Evolutionary conservation across 2,797 vertebrate genomes (phyloP).

Genomic region (Dromococcyx pavoninus): DNA sequence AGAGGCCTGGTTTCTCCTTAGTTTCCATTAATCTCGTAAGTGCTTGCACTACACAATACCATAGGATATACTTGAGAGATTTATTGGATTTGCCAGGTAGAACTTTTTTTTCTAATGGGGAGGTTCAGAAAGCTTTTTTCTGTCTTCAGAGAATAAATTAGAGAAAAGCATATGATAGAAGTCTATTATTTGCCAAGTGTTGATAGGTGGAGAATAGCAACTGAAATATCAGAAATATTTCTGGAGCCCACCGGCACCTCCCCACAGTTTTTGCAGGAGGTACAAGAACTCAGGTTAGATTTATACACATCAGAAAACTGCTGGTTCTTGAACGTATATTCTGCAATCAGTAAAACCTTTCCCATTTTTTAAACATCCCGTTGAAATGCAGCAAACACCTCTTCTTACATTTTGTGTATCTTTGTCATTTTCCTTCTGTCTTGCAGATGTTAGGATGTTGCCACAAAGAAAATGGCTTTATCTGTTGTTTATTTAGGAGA

Average conservation of each 20-base stretch:
- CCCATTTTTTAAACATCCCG: not conserved
- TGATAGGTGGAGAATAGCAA: not conserved
- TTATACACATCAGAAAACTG: not conserved
- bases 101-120: not conserved
- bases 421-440: not conserved
- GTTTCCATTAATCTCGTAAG: not conserved
- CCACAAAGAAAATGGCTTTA: not conserved
- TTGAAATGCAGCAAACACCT: not conserved
- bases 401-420: not conserved
- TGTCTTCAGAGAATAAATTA: not conserved
- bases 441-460: not conserved
- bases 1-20: slow-evolving; percentile 4
- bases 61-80: not conserved
- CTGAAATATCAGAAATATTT: not conserved
- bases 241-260: not conserved
- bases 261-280: not conserved
- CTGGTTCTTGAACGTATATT: not conserved
- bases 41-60: not conserved
- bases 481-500: not conserved
- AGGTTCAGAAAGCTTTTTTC: not conserved
- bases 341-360: not conserved
- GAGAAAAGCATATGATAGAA: not conserved
- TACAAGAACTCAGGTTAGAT: not conserved
- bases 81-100: not conserved
- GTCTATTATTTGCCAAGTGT: not conserved